phyloP scores from a whole-genome alignment of 2,797 vertebrate species.

The Echiichthys vipera region DNA sequence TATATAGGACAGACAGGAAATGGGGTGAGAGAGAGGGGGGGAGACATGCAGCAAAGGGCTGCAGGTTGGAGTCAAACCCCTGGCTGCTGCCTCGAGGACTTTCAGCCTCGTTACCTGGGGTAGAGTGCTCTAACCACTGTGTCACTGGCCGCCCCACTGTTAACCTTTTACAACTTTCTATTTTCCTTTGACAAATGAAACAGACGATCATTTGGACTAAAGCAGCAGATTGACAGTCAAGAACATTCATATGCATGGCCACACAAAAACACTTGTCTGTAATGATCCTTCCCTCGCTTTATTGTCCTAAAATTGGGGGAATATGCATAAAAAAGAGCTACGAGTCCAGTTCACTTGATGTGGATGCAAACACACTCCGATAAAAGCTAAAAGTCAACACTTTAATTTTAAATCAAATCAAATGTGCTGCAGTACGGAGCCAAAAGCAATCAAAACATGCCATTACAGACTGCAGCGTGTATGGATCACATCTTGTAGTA shows the following conservation, averaged over 20 bases:
- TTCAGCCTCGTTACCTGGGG: too few species aligned
- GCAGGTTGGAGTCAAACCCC: too few species aligned
- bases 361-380: background rate
- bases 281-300: background rate
- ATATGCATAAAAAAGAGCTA: background rate
- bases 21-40: too few species aligned
- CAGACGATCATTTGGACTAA: background rate
- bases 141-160: too few species aligned
- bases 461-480: background rate
- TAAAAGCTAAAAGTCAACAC: background rate
- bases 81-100: too few species aligned
- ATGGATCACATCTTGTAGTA: background rate
- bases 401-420: constrained; percentile 10
- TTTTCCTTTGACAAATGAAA: background rate
- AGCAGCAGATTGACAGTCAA: background rate
- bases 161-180: background rate
- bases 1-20: too few species aligned
- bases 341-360: background rate
- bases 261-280: background rate
- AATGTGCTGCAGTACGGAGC: background rate
- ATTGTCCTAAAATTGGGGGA: background rate
- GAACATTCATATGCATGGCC: background rate
- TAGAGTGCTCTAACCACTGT: too few species aligned
- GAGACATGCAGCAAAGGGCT: too few species aligned
- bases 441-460: constrained; percentile 9